phyloP scores from a whole-genome alignment of 1,140 invertebrate species.

The Cryptotermes secundus region DNA sequence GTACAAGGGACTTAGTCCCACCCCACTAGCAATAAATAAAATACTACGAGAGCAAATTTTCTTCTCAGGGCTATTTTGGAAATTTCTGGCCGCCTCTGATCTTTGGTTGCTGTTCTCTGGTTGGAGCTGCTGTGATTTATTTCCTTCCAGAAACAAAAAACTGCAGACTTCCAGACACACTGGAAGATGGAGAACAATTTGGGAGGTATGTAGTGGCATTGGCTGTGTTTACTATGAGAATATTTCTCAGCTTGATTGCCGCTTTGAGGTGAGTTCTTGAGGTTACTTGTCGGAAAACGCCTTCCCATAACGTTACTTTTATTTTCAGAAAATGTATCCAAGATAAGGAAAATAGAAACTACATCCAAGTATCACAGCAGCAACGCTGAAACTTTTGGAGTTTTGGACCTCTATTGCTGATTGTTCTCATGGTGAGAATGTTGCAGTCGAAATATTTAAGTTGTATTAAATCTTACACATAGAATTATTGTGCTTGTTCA shows the following conservation, averaged over 20 bases:
- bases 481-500: too few relatives aligned
- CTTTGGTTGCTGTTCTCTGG: conserved; percentile 39
- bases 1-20: too few relatives aligned
- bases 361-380: neutral
- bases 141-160: conserved; percentile 43
- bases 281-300: too few relatives aligned
- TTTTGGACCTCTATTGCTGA: too few relatives aligned
- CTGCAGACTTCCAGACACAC: conserved; percentile 39
- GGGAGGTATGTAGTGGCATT: conserved; percentile 32
- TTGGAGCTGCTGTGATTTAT: conserved; percentile 34
- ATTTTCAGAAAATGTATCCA: neutral
- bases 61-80: neutral
- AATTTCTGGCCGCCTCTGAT: conserved; percentile 37
- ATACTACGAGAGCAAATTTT: too few relatives aligned
- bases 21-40: too few relatives aligned
- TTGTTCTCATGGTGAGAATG: too few relatives aligned
- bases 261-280: too few relatives aligned
- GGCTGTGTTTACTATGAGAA: too few relatives aligned
- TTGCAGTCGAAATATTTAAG: too few relatives aligned
- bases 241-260: too few relatives aligned
- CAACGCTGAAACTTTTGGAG: neutral
- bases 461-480: too few relatives aligned
- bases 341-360: neutral
- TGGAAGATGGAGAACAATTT: conserved; percentile 42
- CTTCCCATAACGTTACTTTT: neutral